These are phyloP conservation scores for Frankliniella intonsa DNA, from an alignment of 2,888 invertebrate genomes.

Conservation along the genomic window DNA sequence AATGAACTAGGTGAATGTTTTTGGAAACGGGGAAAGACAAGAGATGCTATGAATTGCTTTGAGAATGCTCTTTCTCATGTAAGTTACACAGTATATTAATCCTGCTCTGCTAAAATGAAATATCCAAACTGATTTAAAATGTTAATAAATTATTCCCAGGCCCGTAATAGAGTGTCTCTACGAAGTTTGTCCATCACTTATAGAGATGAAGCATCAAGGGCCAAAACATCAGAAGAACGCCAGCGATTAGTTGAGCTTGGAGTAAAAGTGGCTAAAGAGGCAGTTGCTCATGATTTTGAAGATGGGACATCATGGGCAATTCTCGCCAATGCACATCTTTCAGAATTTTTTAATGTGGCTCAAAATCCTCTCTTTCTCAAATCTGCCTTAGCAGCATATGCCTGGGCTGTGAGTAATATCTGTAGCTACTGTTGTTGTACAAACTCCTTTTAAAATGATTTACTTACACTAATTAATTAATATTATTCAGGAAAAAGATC, in stretches of 20 bases:
- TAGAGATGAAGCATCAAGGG: slow-evolving; percentile 57
- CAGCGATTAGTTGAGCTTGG: slow-evolving; percentile 63
- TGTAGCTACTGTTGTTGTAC: not conserved
- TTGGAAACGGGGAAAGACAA: slow-evolving; percentile 78
- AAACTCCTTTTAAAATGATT: not conserved
- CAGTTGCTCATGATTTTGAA: slow-evolving; percentile 67
- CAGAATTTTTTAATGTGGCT: slow-evolving; percentile 68
- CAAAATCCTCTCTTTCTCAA: slow-evolving; percentile 69
- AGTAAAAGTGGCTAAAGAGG: slow-evolving; percentile 73
- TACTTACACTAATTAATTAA: slow-evolving; percentile 26
- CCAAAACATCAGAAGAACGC: slow-evolving; percentile 49
- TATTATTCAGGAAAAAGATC: slow-evolving; percentile 59
- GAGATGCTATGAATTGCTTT: slow-evolving; percentile 78
- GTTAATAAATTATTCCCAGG: slow-evolving; percentile 48
- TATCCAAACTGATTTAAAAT: slow-evolving; percentile 30
- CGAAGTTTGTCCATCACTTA: slow-evolving; percentile 77
- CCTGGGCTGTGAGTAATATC: slow-evolving; percentile 62
- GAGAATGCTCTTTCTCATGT: slow-evolving; percentile 70
- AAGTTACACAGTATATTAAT: slow-evolving; percentile 40
- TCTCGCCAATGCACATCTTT: slow-evolving; percentile 78
- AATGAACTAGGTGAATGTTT: slow-evolving; percentile 84
- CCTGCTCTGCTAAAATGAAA: slow-evolving; percentile 9
- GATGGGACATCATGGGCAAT: slow-evolving; percentile 82
- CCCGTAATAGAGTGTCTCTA: slow-evolving; percentile 67
- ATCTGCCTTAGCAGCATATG: slow-evolving; percentile 72